A percentile compares a stretch with the other conserved stretches of the same genome.
Conservation (phyloP, 2,888 invertebrate genomes). For the Epinotia bilunana region DNA sequence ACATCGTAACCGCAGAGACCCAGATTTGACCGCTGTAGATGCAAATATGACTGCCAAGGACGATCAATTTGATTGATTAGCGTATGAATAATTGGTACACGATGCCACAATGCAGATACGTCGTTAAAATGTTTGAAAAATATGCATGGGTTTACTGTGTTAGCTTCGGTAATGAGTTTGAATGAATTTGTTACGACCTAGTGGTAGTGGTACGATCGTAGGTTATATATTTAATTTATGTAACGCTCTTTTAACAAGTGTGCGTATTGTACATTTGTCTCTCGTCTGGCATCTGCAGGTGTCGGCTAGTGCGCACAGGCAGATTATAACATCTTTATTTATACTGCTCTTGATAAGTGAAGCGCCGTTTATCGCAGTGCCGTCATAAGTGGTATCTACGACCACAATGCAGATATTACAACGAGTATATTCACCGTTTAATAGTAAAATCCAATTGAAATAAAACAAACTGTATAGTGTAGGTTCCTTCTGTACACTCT, state of each 20-base stretch:
- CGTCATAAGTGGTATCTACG: not conserved
- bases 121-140: not conserved
- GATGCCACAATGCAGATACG: not conserved
- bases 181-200: no score
- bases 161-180: not conserved
- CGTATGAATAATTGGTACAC: constrained; percentile 21
- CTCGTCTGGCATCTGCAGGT: not conserved
- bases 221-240: not conserved
- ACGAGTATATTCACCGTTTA: not conserved
- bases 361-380: constrained; percentile 22
- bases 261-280: no score
- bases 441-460: not conserved
- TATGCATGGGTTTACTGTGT: not conserved
- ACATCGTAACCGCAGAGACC: not conserved
- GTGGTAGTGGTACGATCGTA: not conserved
- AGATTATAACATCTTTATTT: constrained; percentile 19
- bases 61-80: constrained; percentile 27
- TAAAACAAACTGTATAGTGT: not conserved
- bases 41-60: constrained; percentile 19
- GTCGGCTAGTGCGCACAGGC: constrained; percentile 9
- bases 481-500: not conserved
- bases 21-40: not conserved
- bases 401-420: not conserved
- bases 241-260: not conserved
- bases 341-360: constrained; percentile 21